Conservation (phyloP, 2,113 vertebrate genomes). For the Noctilio leporinus region DNA sequence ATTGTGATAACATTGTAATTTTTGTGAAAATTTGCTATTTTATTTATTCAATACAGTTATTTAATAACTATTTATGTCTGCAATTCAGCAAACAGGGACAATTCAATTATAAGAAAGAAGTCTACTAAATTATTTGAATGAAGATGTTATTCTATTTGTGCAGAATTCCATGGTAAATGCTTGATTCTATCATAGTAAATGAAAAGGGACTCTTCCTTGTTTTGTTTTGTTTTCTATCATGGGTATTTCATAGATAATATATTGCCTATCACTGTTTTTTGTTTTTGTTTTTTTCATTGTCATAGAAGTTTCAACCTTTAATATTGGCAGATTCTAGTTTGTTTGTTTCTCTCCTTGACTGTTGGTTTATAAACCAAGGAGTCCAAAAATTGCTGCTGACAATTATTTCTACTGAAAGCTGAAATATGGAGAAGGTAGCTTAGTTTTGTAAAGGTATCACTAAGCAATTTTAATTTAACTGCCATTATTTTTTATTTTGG, state of each 20-base stretch:
- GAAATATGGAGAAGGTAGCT: neutral
- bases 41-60: neutral
- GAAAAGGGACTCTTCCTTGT: neutral
- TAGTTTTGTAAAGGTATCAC: neutral
- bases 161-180: neutral
- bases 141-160: neutral
- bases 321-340: neutral
- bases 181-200: neutral
- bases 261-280: neutral
- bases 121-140: neutral
- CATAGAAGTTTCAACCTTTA: neutral
- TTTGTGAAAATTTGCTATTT: neutral
- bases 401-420: neutral
- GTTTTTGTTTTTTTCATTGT: neutral
- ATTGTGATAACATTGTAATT: neutral
- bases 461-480: neutral
- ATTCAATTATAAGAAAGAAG: neutral
- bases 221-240: neutral
- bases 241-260: neutral
- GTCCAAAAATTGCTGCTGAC: neutral
- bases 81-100: neutral
- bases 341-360: neutral
- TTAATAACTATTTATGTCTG: neutral
- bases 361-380: neutral
- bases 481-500: neutral